Conservation (phyloP, 2,113 vertebrate species). For the Neofelis nebulosa region DNA sequence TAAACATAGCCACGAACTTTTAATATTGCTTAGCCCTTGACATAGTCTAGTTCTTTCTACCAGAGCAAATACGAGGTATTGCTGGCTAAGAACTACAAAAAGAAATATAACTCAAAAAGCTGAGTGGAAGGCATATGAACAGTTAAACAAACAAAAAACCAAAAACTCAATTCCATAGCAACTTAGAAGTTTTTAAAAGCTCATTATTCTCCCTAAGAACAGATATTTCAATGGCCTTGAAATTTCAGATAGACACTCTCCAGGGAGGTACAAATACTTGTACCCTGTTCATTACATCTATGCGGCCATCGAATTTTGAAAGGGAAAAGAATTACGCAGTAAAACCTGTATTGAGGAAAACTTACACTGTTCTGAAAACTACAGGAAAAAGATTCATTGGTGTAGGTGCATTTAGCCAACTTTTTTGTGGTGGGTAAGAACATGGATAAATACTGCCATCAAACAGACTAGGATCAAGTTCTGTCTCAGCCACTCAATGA, state of each 20-base stretch:
- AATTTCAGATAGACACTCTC: constrained; percentile 52
- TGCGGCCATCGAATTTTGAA: background rate
- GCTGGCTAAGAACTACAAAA: background rate
- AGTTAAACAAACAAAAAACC: background rate
- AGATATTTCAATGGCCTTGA: constrained; percentile 4
- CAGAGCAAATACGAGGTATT: background rate
- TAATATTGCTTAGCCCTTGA: background rate
- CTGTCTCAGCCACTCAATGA: background rate
- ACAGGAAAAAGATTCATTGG: background rate
- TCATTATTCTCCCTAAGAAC: background rate
- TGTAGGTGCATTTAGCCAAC: background rate
- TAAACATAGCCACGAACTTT: background rate
- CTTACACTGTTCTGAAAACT: background rate
- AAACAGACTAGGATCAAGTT: background rate
- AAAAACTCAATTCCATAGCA: constrained; percentile 48
- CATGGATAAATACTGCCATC: background rate
- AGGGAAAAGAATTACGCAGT: background rate
- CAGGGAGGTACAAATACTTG: background rate
- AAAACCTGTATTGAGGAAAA: background rate
- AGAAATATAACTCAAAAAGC: background rate
- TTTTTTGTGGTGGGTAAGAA: background rate
- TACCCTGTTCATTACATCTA: background rate
- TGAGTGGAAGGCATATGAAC: background rate
- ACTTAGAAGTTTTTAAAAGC: background rate
- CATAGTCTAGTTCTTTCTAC: background rate